Conservation (phyloP, 1,140 invertebrate species). For the Contarinia nasturtii region DNA sequence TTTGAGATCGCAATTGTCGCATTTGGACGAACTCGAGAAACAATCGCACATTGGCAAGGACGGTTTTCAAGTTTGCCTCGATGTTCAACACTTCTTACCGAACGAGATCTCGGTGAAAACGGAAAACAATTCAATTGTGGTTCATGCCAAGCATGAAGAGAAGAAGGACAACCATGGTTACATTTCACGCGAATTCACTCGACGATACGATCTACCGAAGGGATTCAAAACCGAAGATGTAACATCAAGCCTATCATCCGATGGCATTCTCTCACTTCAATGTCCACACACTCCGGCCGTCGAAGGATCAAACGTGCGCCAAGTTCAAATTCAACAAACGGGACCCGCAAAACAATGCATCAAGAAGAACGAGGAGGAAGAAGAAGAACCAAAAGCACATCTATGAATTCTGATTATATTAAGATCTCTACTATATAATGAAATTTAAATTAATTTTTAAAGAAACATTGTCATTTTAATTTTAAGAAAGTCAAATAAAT, state of each 20-base stretch:
- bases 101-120: slow-evolving; percentile 61
- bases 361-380: neutral
- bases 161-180: slow-evolving; percentile 40
- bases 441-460: too few species aligned
- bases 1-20: too few species aligned
- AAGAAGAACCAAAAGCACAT: too few species aligned
- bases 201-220: slow-evolving; percentile 47
- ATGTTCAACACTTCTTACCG: slow-evolving; percentile 49
- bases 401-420: too few species aligned
- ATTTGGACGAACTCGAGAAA: too few species aligned
- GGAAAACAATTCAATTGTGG: slow-evolving; percentile 41
- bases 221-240: slow-evolving; percentile 41
- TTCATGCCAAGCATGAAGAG: slow-evolving; percentile 52
- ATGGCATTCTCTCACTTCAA: slow-evolving; percentile 47
- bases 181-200: slow-evolving; percentile 43
- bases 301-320: slow-evolving; percentile 19
- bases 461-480: too few species aligned
- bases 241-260: slow-evolving; percentile 45
- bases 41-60: slow-evolving; percentile 12
- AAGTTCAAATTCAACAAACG: slow-evolving; percentile 19
- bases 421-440: too few species aligned
- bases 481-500: too few species aligned
- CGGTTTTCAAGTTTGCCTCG: slow-evolving; percentile 37
- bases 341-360: slow-evolving; percentile 6
- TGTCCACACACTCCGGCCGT: slow-evolving; percentile 37